Base-by-base conservation (phyloP, 2,888 invertebrate genomes). In the Yponomeuta malinellus region DNA sequence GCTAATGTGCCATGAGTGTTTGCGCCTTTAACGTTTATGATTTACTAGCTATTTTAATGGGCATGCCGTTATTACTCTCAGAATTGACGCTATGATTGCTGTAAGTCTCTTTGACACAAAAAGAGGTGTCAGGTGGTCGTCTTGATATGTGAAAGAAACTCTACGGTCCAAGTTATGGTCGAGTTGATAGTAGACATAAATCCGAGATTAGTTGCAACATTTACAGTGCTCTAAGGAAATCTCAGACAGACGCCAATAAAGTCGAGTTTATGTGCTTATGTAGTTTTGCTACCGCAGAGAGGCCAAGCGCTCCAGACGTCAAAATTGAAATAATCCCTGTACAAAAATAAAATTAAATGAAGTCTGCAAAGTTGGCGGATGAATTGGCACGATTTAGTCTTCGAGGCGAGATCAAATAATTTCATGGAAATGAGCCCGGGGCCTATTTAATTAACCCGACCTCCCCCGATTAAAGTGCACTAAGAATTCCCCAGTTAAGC, bases 371-470 rank as follows among this genome's bases (percentile, higher is more conserved):
- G 80, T 82, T 77, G 75, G 78, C 76, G 79, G 83, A 85, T 82
- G 86, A 86, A 87, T 87, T 78, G 85, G 81, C 76, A 78, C 77
- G 81, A 84, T 84, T 86, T 81, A 82, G 83, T 77, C 81, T 83
- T 81, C 79, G 83, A 83, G 83, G 82, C 77, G 83, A 87, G 85
- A 88, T 89, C 90, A 88, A 90, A 90, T 90, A 89, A 90, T 91
- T 90, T 87, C 86, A 87, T 84, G 88, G 89, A 90, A 92, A 89
- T 89, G 85, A 88, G 89, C 85, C 86, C 86, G 78, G 79, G 79
- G 84, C 83, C 85, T 88, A 88, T 91, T 92, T 90, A 91, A 90
- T 92, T 90, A 91, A 90, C 90, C 86, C 87, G 74, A 84, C 83
- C 86, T 85, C 86, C 89, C 83, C 86, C 84, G 81, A 83, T 86